Base-by-base conservation (phyloP, 2,113 vertebrate genomes). In the Pitta sordida region DNA sequence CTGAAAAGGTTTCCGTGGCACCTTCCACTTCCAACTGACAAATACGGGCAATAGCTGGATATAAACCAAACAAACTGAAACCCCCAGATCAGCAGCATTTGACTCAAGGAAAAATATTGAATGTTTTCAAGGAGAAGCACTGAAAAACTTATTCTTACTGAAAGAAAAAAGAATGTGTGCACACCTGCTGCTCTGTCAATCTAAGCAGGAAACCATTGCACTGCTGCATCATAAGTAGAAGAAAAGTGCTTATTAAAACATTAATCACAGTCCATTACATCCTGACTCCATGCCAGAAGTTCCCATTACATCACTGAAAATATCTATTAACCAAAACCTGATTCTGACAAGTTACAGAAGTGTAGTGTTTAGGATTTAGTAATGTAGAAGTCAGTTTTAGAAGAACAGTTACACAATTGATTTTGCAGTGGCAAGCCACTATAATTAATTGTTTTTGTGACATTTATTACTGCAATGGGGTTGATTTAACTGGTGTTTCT, bases 221-320 rank as follows among this genome's bases (percentile, higher is more conserved):
- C 93, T 97, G 97, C 96, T 95, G 95, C 96, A 98, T 97, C 97
- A 92, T 97, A 96, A 97, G 97, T 91, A 97, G 97, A 77, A 98
- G 96, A 97, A 98, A 98, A 98, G 93, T 95, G 96, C 97, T 98
- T 98, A 98, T 98, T 98, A 98, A 98, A 98, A 97, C 98, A 98
- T 98, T 98, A 98, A 98, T 98, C 98, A 98, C 96, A 97, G 96
- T 96, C 97, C 97, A 98, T 98, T 98, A 98, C 97, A 97, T 92
- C 97, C 96, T 98, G 97, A 98, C 97, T 97, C 94, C 88, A 79
- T 83, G 97, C 98, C 98, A 98, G 97, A 97, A 98, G 91, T 97
- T 98, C 96, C 97, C 94, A 98, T 98, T 98, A 98, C 98, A 97
- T 98, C 98, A 98, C 93, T 97, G 96, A 98, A 98, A 98, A 97